phyloP scores from a whole-genome alignment of 2,797 vertebrate species.

The Acanthurus leucopareius region DNA sequence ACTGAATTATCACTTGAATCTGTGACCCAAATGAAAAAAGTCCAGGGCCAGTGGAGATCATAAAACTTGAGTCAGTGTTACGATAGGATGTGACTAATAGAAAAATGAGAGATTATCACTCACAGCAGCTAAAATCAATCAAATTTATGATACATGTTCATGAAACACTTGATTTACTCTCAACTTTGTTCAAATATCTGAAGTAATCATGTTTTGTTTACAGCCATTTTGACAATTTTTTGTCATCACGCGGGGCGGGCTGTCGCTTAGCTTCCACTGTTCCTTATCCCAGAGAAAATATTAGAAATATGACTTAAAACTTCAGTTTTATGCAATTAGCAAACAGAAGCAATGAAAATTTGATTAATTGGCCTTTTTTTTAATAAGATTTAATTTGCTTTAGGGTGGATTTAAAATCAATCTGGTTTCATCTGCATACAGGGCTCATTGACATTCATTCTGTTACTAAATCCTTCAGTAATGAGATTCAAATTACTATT shows the following conservation, averaged over 20 bases:
- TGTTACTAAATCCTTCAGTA: background rate
- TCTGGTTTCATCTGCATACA: background rate
- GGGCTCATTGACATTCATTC: background rate
- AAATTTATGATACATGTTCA: background rate
- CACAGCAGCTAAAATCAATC: background rate
- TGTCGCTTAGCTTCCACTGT: slow-evolving; percentile 29
- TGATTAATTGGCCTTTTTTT: background rate
- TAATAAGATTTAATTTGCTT: background rate
- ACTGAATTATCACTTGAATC: background rate
- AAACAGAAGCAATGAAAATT: background rate
- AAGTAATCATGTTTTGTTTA: background rate
- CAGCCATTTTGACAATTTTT: background rate
- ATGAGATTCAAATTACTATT: background rate
- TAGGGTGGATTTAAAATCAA: background rate
- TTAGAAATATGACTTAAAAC: background rate
- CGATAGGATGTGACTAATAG: slow-evolving; percentile 7
- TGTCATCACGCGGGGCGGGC: background rate
- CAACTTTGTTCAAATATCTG: background rate
- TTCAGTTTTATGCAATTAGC: background rate
- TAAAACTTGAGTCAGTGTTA: background rate
- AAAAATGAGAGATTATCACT: background rate
- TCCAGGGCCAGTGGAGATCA: slow-evolving; percentile 13
- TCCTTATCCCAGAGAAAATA: background rate
- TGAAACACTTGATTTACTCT: background rate
- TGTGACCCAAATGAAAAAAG: slow-evolving; percentile 25